Evolutionary conservation across 2,888 invertebrate genomes (phyloP).

Genomic region (Spodoptera exigua): DNA sequence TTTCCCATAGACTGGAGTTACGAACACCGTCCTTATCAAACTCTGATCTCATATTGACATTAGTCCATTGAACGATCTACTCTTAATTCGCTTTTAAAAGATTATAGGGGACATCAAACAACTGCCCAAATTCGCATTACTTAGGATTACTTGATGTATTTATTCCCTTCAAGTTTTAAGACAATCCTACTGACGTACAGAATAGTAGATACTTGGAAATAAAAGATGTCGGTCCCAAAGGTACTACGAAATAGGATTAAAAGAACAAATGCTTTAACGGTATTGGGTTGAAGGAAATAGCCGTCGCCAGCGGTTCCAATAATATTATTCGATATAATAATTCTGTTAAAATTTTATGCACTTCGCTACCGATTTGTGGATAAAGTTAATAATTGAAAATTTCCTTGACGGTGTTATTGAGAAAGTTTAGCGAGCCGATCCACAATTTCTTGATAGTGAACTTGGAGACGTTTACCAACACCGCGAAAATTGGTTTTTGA

Average conservation of each 20-base stretch:
- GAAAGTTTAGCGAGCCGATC: conserved; percentile 69
- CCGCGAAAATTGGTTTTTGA: conserved; percentile 60
- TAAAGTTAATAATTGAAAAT: conserved; percentile 80
- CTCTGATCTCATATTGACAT: conserved; percentile 30
- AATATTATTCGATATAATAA: conserved; percentile 55
- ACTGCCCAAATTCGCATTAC: conserved; percentile 58
- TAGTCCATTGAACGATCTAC: conserved; percentile 19
- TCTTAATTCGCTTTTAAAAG: conserved; percentile 52
- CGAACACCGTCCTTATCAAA: background rate
- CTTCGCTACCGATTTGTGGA: conserved; percentile 56
- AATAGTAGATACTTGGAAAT: conserved; percentile 55
- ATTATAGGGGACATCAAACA: conserved; percentile 61
- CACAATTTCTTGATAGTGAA: conserved; percentile 67
- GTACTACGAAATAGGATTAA: conserved; percentile 59
- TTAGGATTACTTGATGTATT: conserved; percentile 56
- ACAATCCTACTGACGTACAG: conserved; percentile 60
- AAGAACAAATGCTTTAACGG: conserved; percentile 58
- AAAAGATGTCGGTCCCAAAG: conserved; percentile 57
- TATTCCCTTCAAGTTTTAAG: conserved; percentile 50
- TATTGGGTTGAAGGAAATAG: conserved; percentile 47
- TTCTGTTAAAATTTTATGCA: conserved; percentile 42
- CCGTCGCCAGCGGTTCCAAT: conserved; percentile 38
- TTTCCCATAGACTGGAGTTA: conserved; percentile 13
- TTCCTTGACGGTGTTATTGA: conserved; percentile 73
- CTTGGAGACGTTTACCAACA: conserved; percentile 56